Percentiles rank a stretch among this genome's conserved stretches.
phyloP scores from a whole-genome alignment of 1,140 invertebrate genomes.

The Thaumatotibia leucotreta region DNA sequence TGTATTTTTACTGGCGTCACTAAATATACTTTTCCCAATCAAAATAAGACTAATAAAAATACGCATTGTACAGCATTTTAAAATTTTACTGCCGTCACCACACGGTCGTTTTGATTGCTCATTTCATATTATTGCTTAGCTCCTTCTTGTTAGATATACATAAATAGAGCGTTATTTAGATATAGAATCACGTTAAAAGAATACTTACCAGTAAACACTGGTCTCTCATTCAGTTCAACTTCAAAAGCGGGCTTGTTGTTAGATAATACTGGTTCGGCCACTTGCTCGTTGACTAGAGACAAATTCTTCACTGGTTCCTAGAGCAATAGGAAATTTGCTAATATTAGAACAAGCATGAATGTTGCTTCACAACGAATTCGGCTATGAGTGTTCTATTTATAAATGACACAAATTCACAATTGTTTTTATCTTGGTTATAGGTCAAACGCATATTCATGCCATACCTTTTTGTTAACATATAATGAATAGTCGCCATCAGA shows the following conservation, averaged over 20 bases:
- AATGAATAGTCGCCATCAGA: neutral
- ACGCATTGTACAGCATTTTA: too few relatives aligned
- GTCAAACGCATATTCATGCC: neutral
- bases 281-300: constrained; percentile 40
- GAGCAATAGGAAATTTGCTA: neutral
- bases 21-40: too few relatives aligned
- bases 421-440: neutral
- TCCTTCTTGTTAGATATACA: too few relatives aligned
- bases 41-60: too few relatives aligned
- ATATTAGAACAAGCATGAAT: neutral
- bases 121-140: too few relatives aligned
- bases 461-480: neutral
- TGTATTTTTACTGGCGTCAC: too few relatives aligned
- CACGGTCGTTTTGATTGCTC: too few relatives aligned
- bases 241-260: constrained; percentile 39
- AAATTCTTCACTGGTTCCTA: constrained; percentile 41
- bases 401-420: neutral
- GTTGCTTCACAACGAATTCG: neutral
- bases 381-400: neutral
- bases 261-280: constrained; percentile 13
- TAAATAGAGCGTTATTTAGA: too few relatives aligned
- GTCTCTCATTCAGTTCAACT: constrained; percentile 36
- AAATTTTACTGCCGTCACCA: too few relatives aligned
- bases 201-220: constrained; percentile 48
- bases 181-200: too few relatives aligned